Percentiles rank a stretch among this genome's conserved stretches.
Conservation (phyloP, 2,888 invertebrate species). For the Ennomos fuscantarius region DNA sequence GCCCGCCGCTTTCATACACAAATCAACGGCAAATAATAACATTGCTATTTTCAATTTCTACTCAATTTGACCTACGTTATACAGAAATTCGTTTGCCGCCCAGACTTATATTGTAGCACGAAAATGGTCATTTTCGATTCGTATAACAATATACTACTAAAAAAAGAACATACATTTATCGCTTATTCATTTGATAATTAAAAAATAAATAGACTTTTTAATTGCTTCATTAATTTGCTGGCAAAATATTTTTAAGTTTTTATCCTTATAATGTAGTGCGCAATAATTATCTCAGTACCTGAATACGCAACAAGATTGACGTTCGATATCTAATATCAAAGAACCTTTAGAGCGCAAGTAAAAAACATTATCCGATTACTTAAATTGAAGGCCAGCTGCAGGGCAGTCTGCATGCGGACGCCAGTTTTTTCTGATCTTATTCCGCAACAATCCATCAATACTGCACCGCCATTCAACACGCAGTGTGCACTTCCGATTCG, state of each 20-base stretch:
- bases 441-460: constrained; percentile 75
- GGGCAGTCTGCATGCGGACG: constrained; percentile 72
- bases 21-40: constrained; percentile 60
- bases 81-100: constrained; percentile 3
- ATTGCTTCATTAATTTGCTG: too few species aligned
- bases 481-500: constrained; percentile 78
- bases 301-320: constrained; percentile 28
- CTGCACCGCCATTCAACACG: constrained; percentile 68
- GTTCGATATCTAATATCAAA: constrained; percentile 26
- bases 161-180: too few species aligned
- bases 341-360: constrained; percentile 47
- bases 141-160: too few species aligned
- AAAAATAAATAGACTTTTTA: too few species aligned
- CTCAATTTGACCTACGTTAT: constrained; percentile 28
- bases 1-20: constrained; percentile 64
- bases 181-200: too few species aligned
- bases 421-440: constrained; percentile 60
- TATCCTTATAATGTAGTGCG: too few species aligned
- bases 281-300: too few species aligned
- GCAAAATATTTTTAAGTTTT: too few species aligned
- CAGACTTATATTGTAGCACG: constrained; percentile 12
- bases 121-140: constrained; percentile 19
- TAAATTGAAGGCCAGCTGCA: constrained; percentile 72
- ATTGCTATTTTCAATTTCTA: constrained; percentile 55
- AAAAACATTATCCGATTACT: constrained; percentile 81